A percentile compares a stretch with the other conserved stretches of the same genome.
Evolutionary conservation across 2,888 invertebrate species (phyloP).

Genomic region (Vesta saturnalis): DNA sequence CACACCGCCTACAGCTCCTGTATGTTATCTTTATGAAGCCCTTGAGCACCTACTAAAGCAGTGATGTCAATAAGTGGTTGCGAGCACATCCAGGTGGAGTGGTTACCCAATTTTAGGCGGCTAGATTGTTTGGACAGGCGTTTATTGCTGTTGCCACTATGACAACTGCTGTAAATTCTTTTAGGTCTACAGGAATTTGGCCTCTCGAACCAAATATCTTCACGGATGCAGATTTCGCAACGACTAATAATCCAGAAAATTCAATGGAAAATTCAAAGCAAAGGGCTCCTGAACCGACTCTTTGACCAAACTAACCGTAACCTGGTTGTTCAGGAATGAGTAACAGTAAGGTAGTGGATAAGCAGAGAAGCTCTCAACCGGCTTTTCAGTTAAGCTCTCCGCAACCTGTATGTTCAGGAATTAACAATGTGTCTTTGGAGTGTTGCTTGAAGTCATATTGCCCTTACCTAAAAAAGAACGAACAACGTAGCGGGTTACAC

Average conservation of each 20-base stretch:
- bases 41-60: background rate
- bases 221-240: background rate
- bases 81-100: background rate
- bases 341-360: conserved; percentile 7
- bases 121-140: too few species aligned
- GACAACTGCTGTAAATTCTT: conserved; percentile 1
- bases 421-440: background rate
- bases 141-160: background rate
- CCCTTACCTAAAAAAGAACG: too few species aligned
- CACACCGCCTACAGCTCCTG: background rate
- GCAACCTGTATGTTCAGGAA: background rate
- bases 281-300: background rate
- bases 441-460: background rate
- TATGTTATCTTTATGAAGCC: background rate
- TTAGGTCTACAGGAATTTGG: conserved; percentile 3
- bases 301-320: background rate
- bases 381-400: background rate
- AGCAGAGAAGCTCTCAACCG: background rate
- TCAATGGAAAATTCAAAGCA: background rate
- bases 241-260: conserved; percentile 1
- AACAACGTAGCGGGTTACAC: too few species aligned
- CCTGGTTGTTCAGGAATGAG: background rate
- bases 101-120: background rate
- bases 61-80: background rate
- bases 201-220: background rate